Percentiles rank a stretch among this genome's conserved stretches.
Conservation (phyloP, 1,140 invertebrate species). For the Brachionus rubens region DNA sequence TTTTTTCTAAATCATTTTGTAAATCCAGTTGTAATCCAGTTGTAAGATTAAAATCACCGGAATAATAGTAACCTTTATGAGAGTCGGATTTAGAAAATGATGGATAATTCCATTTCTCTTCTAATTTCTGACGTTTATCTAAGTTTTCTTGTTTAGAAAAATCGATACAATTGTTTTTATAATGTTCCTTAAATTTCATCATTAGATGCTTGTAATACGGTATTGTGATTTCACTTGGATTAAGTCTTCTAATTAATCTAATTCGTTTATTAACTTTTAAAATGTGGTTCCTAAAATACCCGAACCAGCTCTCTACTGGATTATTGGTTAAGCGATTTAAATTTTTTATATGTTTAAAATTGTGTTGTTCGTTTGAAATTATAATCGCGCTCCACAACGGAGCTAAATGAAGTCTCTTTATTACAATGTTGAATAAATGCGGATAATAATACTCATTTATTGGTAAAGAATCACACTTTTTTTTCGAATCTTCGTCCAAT, state of each 20-base stretch:
- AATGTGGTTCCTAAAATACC: conserved; percentile 16
- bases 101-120: conserved; percentile 2
- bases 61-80: too few species aligned
- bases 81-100: too few species aligned
- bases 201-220: conserved; percentile 10
- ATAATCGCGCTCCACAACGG: conserved; percentile 5
- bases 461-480: too few species aligned
- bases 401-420: background rate
- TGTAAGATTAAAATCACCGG: too few species aligned
- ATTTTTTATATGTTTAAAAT: background rate
- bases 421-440: background rate
- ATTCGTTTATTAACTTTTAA: conserved; percentile 17
- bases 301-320: conserved; percentile 1
- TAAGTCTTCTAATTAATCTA: background rate
- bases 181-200: conserved; percentile 20
- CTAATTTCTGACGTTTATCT: background rate
- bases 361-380: background rate
- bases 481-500: too few species aligned
- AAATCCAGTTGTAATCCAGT: too few species aligned
- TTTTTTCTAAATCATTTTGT: too few species aligned
- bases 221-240: conserved; percentile 8
- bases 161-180: background rate
- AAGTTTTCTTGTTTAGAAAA: background rate
- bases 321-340: conserved; percentile 9
- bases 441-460: too few species aligned